Evolutionary conservation across 2,113 vertebrate genomes (phyloP), one percentile per base, ranked within the genome.

Genomic region (Globicephala melas): DNA sequence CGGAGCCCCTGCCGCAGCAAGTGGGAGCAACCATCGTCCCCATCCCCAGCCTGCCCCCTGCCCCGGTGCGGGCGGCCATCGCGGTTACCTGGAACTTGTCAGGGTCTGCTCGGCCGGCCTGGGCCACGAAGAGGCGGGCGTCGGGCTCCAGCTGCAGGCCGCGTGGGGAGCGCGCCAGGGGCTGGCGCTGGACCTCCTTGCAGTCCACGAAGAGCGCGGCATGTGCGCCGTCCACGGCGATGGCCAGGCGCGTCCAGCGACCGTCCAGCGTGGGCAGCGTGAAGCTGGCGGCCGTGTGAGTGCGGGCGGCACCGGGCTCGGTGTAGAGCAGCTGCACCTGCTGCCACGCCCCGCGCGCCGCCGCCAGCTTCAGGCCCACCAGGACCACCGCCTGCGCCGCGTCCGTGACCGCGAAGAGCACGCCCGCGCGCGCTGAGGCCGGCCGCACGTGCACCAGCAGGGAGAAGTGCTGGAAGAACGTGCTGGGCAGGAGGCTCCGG

Each of bases 341-440:
- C 98, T 99, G 99, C n/a, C 98, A 98, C 71, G 97, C 98, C 0
- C 65, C 97, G 28, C 58, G 97, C 65, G 99, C 98, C 0, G 95
- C 98, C 0, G 99, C 99, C 81, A 99, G 98, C 98, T 99, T 99
- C 67, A 99, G 99, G 0, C 99, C 99, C 88, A 99, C 97, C 0
- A 99, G 98, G 98, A 99, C 99, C 96, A 99, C 97, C 2, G 98
- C 97, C 98, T 99, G 99, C 0, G 94, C 96, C 10, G 99, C 97
- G 44, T 99, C 99, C 0, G 99, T 99, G 98, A 99, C 1, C 0
- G 99, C 99, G 33, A 99, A 99, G 95, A 99, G 97, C 94, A 99
- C 97, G 0, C 99, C 99, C 0, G 99, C 98, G 2, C 85, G 85
- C 25, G 98, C 73, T 0, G 99, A 98, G 38, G 98, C 99, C 20